Evolutionary conservation across 2,113 vertebrate species (phyloP).

Genomic region (Macaca nemestrina): DNA sequence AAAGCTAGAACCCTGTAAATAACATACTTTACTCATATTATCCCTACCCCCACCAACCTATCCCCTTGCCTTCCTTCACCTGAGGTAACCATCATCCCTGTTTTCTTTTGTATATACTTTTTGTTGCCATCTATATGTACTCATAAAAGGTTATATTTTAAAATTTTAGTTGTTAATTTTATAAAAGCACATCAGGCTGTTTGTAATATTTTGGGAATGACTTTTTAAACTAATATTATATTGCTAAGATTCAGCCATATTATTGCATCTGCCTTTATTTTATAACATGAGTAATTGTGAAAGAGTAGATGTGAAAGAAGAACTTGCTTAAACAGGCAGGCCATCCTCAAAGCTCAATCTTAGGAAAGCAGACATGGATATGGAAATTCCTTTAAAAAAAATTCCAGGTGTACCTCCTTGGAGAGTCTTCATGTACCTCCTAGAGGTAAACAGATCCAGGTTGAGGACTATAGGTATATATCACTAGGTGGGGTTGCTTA

Average conservation of each 20-base stretch:
- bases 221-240: conserved; percentile 60
- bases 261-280: conserved; percentile 70
- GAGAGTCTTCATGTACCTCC: conserved; percentile 25
- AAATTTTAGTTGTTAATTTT: conserved; percentile 65
- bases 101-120: conserved; percentile 70
- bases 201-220: conserved; percentile 69
- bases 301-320: conserved; percentile 43
- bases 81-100: conserved; percentile 61
- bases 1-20: conserved; percentile 71
- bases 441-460: conserved; percentile 36
- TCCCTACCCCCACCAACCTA: background rate
- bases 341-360: conserved; percentile 21
- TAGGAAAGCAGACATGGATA: conserved; percentile 7
- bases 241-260: conserved; percentile 67
- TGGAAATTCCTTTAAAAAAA: conserved; percentile 19
- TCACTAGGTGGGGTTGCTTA: conserved; percentile 47
- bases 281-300: conserved; percentile 46
- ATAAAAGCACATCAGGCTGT: conserved; percentile 68
- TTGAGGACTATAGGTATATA: conserved; percentile 33
- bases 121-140: conserved; percentile 73
- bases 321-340: conserved; percentile 45
- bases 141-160: conserved; percentile 67
- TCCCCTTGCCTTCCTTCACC: conserved; percentile 46
- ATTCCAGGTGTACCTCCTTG: background rate
- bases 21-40: conserved; percentile 66